Conservation (phyloP, 2,797 vertebrate genomes). For the Enteromius viviparus region DNA sequence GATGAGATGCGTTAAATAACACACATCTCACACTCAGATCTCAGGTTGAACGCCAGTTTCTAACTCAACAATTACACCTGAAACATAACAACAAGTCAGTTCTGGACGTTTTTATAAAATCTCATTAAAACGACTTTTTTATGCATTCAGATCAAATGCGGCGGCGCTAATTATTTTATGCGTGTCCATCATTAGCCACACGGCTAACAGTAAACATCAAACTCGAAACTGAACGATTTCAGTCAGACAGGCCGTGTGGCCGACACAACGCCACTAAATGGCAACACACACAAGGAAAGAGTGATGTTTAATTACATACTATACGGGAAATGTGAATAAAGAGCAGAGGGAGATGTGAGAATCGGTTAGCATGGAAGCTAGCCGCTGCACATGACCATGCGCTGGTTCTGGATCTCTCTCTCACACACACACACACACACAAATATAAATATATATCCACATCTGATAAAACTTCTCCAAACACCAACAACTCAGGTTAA, state of each 20-base stretch:
- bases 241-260: not conserved
- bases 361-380: slow-evolving; percentile 50
- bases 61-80: not conserved
- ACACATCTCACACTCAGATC: slow-evolving; percentile 20
- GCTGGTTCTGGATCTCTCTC: slow-evolving; percentile 46
- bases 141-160: not conserved
- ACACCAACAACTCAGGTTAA: not conserved
- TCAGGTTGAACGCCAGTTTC: not conserved
- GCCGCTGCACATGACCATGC: slow-evolving; percentile 57
- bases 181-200: slow-evolving; percentile 36
- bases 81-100: not conserved
- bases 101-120: not conserved
- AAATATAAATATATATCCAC: not conserved
- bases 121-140: not conserved
- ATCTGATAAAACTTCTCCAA: slow-evolving; percentile 3
- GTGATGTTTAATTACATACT: not conserved
- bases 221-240: not conserved
- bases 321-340: not conserved
- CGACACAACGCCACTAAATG: not conserved
- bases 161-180: slow-evolving; percentile 23
- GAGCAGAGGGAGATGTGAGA: not conserved
- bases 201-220: slow-evolving; percentile 41
- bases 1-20: slow-evolving; percentile 54
- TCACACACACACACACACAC: not conserved
- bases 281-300: not conserved